These are phyloP conservation scores for Simalia tracyae DNA, from an alignment of 2,797 vertebrate genomes.

Conservation along the genomic window DNA sequence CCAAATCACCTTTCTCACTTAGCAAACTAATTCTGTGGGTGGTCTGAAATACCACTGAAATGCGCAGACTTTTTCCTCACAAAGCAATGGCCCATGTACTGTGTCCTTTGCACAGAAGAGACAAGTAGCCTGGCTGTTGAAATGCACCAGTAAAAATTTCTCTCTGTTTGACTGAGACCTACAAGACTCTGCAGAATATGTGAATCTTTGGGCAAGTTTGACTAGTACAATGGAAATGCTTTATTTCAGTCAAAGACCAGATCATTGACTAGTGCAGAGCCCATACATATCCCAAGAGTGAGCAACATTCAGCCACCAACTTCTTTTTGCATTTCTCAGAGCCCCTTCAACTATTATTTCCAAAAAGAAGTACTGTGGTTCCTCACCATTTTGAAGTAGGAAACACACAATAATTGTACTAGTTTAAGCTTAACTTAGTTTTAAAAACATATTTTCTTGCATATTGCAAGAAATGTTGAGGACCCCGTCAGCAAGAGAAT, in stretches of 20 bases:
- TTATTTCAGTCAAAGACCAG: background rate
- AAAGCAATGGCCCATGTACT: background rate
- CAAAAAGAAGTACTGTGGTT: background rate
- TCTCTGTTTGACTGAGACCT: background rate
- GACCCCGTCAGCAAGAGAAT: too few species aligned
- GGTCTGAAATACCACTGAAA: background rate
- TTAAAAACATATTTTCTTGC: background rate
- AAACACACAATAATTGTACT: background rate
- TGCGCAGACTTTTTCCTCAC: background rate
- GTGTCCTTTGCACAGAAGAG: background rate
- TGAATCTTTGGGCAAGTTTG: background rate
- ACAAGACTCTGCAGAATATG: background rate
- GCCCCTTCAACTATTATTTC: background rate
- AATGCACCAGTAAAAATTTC: background rate
- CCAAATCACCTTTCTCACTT: conserved; percentile 24
- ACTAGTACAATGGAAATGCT: background rate
- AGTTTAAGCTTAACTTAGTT: background rate
- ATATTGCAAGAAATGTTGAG: background rate
- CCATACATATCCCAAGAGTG: background rate
- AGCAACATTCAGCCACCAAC: background rate
- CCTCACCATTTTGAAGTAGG: background rate
- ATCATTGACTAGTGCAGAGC: background rate
- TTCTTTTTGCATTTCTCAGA: background rate
- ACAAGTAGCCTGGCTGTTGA: background rate
- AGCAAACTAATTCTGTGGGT: background rate